phyloP scores from a whole-genome alignment of 2,888 invertebrate genomes.

The Hoplodrina ambigua region DNA sequence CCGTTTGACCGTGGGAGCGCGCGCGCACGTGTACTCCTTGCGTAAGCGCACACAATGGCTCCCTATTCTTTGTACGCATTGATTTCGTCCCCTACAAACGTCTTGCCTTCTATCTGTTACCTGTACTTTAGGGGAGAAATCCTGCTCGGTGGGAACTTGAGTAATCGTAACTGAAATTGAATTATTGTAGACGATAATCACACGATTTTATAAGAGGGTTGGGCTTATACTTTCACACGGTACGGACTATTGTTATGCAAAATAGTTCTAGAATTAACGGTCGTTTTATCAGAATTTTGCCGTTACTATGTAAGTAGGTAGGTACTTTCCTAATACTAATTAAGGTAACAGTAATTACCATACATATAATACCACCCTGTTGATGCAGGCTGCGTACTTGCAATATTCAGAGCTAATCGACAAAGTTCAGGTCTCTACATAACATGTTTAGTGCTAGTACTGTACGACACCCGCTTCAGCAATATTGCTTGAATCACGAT shows the following conservation, averaged over 20 bases:
- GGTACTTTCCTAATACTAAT: constrained; percentile 48
- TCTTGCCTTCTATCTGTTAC: constrained; percentile 88
- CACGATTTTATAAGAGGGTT: constrained; percentile 80
- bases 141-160: constrained; percentile 86
- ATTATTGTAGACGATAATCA: constrained; percentile 83
- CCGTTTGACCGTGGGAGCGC: constrained; percentile 84
- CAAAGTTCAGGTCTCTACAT: constrained; percentile 62
- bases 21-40: constrained; percentile 86
- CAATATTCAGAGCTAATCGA: constrained; percentile 67
- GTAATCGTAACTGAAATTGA: constrained; percentile 85
- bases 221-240: constrained; percentile 85
- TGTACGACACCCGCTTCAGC: constrained; percentile 39
- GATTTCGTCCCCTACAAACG: constrained; percentile 86
- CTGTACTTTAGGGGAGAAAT: constrained; percentile 87
- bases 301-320: constrained; percentile 57
- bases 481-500: constrained; percentile 41
- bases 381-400: constrained; percentile 61
- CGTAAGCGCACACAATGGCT: constrained; percentile 86
- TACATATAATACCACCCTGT: constrained; percentile 49
- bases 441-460: constrained; percentile 48
- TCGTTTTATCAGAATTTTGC: constrained; percentile 57
- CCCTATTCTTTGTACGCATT: constrained; percentile 84
- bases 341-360: constrained; percentile 60
- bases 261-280: constrained; percentile 66
- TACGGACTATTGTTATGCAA: constrained; percentile 76